phyloP scores from a whole-genome alignment of 2,797 vertebrate genomes.

The Acrossocheilus fasciatus region DNA sequence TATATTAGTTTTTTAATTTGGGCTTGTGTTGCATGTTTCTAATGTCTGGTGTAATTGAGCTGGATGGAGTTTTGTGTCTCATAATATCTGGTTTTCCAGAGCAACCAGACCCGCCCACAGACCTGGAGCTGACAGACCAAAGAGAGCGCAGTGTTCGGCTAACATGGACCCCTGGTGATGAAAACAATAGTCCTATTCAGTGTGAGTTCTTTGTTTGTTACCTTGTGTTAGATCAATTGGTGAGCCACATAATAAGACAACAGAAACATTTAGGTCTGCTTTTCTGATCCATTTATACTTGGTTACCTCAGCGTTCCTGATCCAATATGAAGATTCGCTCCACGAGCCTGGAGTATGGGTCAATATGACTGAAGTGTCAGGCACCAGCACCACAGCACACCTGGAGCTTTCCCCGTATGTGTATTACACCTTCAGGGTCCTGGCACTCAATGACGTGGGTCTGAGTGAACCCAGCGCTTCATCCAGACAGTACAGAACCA shows the following conservation, averaged over 20 bases:
- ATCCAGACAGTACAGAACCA: slow-evolving; percentile 90
- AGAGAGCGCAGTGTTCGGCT: slow-evolving; percentile 87
- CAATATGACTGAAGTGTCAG: slow-evolving; percentile 84
- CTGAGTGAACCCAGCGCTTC: slow-evolving; percentile 84
- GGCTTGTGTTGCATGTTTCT: slow-evolving; percentile 10
- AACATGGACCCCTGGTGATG: slow-evolving; percentile 92
- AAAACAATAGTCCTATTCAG: slow-evolving; percentile 91
- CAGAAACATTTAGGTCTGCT: slow-evolving; percentile 1
- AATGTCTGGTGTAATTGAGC: neutral
- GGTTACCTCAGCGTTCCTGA: slow-evolving; percentile 80
- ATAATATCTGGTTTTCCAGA: slow-evolving; percentile 72
- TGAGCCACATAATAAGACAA: neutral
- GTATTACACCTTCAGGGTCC: slow-evolving; percentile 93
- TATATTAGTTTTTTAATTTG: slow-evolving; percentile 23
- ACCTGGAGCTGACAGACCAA: slow-evolving; percentile 91
- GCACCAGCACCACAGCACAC: slow-evolving; percentile 81
- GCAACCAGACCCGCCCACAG: slow-evolving; percentile 88
- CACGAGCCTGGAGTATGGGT: slow-evolving; percentile 88
- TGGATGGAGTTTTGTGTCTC: neutral
- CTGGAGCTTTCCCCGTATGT: slow-evolving; percentile 89
- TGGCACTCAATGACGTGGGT: slow-evolving; percentile 87
- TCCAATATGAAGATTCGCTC: slow-evolving; percentile 91
- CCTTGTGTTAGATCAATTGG: neutral
- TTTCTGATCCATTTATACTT: neutral
- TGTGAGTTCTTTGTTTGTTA: slow-evolving; percentile 75